A percentile compares a stretch with the other conserved stretches of the same genome.
Conservation (phyloP, 2,888 invertebrate genomes). For the Chloromyia formosa region DNA sequence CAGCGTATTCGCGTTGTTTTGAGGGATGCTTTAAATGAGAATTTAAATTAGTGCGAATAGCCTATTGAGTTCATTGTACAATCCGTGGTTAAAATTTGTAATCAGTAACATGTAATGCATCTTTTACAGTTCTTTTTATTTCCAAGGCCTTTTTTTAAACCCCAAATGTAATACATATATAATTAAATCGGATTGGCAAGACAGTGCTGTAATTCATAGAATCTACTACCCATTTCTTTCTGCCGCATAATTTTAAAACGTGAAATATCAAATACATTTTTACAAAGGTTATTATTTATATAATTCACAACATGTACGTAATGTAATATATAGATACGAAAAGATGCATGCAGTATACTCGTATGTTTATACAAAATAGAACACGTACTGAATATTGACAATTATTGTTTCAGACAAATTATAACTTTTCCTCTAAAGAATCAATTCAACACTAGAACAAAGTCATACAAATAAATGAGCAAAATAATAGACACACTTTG, state of each 20-base stretch:
- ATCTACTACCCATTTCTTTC: background rate
- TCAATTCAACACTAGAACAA: background rate
- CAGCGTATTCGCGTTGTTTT: no score
- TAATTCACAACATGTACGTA: background rate
- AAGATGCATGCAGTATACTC: background rate
- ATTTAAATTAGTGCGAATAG: no score
- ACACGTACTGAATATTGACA: background rate
- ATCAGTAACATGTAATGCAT: no score
- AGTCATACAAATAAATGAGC: background rate
- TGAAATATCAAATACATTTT: background rate
- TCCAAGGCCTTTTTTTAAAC: no score
- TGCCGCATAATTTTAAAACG: background rate
- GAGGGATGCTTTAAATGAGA: no score
- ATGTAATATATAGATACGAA: background rate
- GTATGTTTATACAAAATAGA: background rate
- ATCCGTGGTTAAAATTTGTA: no score
- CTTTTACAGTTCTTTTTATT: no score
- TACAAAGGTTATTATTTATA: background rate
- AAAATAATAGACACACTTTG: background rate
- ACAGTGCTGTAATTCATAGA: no score
- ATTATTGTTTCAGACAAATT: no score
- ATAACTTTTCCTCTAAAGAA: background rate
- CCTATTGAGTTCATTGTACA: no score
- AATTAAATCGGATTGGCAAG: no score
- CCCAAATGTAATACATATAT: no score